Evolutionary conservation across 2,797 vertebrate species (phyloP), one percentile per base, ranked within the genome.

Genomic region (Falco cherrug): DNA sequence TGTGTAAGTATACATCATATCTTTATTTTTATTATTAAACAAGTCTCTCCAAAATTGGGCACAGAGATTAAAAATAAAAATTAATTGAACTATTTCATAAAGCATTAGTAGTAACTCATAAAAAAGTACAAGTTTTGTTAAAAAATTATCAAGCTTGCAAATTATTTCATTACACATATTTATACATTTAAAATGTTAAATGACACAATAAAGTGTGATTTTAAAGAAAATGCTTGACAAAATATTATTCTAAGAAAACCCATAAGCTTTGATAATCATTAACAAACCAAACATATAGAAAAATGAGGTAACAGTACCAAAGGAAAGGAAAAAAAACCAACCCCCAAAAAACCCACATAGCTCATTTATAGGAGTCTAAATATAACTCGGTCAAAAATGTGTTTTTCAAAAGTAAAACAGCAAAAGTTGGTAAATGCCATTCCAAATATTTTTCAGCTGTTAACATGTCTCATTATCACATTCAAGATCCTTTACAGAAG

Each of bases 81-180:
- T 98, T 98, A 98, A 99, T 99, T 99, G 98, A 98, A 99, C 99
- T 99, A 99, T 98, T 68, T 69, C 37, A 53, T 78, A 98, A 99
- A 99, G 98, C 98, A 98, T 99, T 98, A 99, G 99, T 99, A 99
- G 98, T 98, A 99, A 99, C 98, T 99, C 98, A 99, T 99, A n/a
- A 67, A 67, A 67, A 80, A 99, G 98, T 99, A 99, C 99, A 99
- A 99, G 99, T 98, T 99, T 99, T 98, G 98, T 99, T 99, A 99
- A 99, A 99, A 99, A 98, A 35, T 98, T 99, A 98, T 98, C 98
- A 99, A 98, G 98, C 98, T 98, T 99, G 99, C 99, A 99, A 99
- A 99, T 98, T 98, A 99, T 99, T 99, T 99, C 98, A 99, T 99
- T 99, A 99, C 98, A 99, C 98, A 98, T 99, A 98, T 98, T 98